Conservation (phyloP, 1,140 invertebrate genomes). For the Brachionus calyciflorus region DNA sequence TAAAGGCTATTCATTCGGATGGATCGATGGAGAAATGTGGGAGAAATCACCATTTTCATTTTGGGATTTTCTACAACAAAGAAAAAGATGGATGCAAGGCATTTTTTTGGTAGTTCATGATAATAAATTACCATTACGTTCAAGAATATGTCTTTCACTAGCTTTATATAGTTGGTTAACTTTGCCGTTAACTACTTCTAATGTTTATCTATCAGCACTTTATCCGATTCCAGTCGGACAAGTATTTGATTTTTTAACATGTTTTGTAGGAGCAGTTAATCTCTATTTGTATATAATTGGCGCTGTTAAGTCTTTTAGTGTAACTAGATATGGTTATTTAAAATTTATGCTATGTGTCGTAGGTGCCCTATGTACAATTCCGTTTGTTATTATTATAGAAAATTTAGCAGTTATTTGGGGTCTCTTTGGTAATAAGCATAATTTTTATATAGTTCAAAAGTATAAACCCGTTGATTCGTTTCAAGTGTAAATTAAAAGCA, state of each 20-base stretch:
- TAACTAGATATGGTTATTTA: constrained; percentile 76
- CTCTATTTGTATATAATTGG: constrained; percentile 95
- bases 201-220: constrained; percentile 75
- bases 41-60: constrained; percentile 93
- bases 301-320: constrained; percentile 86
- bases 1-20: constrained; percentile 62
- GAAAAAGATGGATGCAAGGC: constrained; percentile 93
- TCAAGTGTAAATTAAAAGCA: constrained; percentile 18
- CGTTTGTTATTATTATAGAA: constrained; percentile 86
- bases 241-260: constrained; percentile 74
- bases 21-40: constrained; percentile 78
- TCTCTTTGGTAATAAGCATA: constrained; percentile 82
- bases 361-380: constrained; percentile 81
- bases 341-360: constrained; percentile 76
- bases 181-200: constrained; percentile 83
- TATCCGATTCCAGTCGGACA: constrained; percentile 80
- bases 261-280: constrained; percentile 82
- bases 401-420: constrained; percentile 90
- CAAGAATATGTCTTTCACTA: constrained; percentile 79
- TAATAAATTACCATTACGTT: constrained; percentile 73
- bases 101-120: constrained; percentile 90
- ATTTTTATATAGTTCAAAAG: constrained; percentile 92
- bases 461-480: constrained; percentile 16
- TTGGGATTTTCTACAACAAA: constrained; percentile 88
- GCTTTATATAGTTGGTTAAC: constrained; percentile 94